These are phyloP conservation scores for mouse (Mus musculus) DNA, from an alignment of 2,113 vertebrate genomes.

Conservation along the genomic window DNA sequence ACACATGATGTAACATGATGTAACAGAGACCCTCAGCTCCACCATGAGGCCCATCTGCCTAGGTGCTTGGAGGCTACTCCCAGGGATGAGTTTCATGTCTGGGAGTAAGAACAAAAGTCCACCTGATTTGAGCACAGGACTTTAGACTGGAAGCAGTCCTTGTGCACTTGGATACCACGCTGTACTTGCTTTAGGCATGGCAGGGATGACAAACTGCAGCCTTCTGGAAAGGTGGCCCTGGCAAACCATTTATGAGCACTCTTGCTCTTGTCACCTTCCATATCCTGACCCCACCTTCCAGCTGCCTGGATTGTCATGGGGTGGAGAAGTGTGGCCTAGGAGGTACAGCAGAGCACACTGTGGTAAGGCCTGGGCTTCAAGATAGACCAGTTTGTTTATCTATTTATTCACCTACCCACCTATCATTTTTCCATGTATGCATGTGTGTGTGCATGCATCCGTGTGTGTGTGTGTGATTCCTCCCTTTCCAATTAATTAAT, in stretches of 20 bases:
- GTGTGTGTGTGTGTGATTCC: background rate
- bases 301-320: background rate
- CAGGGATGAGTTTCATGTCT: background rate
- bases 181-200: background rate
- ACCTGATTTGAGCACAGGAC: background rate
- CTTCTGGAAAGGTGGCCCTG: background rate
- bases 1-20: background rate
- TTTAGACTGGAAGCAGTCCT: background rate
- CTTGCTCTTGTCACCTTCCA: background rate
- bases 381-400: fast-evolving
- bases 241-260: background rate
- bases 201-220: background rate
- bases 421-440: background rate
- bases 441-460: background rate
- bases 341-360: background rate
- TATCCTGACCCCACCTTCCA: background rate
- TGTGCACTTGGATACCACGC: background rate
- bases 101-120: background rate
- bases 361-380: background rate
- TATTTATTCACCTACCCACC: background rate
- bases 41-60: background rate
- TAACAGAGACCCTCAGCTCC: background rate
- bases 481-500: too few relatives aligned
- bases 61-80: background rate
- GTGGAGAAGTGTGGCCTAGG: too few relatives aligned